Evolutionary conservation across 1,140 invertebrate genomes (phyloP), one percentile per base, ranked within the genome.

Genomic region (Drosophila ogumai): DNA sequence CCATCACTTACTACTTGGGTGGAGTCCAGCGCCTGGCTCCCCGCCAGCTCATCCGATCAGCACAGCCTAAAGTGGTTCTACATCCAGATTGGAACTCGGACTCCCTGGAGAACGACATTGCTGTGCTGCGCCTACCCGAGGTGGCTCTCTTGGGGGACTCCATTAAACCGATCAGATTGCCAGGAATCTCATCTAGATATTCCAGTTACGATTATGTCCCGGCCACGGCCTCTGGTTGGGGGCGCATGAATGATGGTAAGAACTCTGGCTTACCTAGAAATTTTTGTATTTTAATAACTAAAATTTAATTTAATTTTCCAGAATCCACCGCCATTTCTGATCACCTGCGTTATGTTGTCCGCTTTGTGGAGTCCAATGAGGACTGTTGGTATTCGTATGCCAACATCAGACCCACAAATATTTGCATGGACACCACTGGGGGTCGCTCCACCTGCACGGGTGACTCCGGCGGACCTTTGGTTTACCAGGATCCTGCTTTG

Each of bases 201-300:
- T 73, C 87, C 2, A 82, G 46, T 22, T 93, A 93, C 57, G 88
- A 63, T 6, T 91, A 92, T 15, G 68, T 90, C 12, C 72, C 65
- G 28, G 93, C 84, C 9, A 61, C 71, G 1, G 92, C 93, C 41
- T 88, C 92, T 8, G 93, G 93, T n/a, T 93, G 92, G 79, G 93
- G 93, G 19, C 86, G 75, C 43, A 91, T 90, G 15, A 93, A 78
- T 49, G 93, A 93, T 67, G 58, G 75, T 76, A 31, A 44, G 17
- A 9, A 15, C 3, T 5, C 13, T 13, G 12, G 2, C 1, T 19
- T 22, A 22, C 0, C 32, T 6, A 3, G 15, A 9, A 3, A 19
- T 10, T 34, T 0, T 9, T 9, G 3, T 7, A 13, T 36, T 8
- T 0, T 10, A 25, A 3, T n/a, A 67, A n/a, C 15, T 9, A 13